phyloP scores from a whole-genome alignment of 1,140 invertebrate genomes.

The Brachionus koreanus region DNA sequence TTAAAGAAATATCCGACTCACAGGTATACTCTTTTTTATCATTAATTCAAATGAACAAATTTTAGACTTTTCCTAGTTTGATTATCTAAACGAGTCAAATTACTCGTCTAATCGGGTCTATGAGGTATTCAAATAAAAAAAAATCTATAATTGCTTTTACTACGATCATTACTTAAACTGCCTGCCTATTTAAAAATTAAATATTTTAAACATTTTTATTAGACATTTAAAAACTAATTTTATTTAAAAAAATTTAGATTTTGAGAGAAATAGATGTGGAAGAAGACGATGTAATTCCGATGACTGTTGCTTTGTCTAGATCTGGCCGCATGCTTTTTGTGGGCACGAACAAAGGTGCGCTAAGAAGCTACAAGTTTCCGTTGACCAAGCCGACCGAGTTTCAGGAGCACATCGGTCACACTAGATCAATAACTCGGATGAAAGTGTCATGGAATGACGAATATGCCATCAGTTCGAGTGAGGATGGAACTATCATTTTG shows the following conservation, averaged over 20 bases:
- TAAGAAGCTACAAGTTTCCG: constrained; percentile 73
- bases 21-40: constrained; percentile 50
- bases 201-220: constrained; percentile 13
- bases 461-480: constrained; percentile 68
- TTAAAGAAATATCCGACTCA: constrained; percentile 73
- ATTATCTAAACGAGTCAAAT: neutral
- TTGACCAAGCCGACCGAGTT: constrained; percentile 68
- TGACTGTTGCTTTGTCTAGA: constrained; percentile 66
- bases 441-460: constrained; percentile 71
- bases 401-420: constrained; percentile 70
- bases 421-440: constrained; percentile 51
- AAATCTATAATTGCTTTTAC: neutral
- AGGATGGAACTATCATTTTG: constrained; percentile 73
- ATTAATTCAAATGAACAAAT: neutral
- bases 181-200: neutral
- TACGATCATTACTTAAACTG: neutral
- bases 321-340: constrained; percentile 73
- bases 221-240: constrained; percentile 48
- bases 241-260: neutral
- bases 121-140: neutral
- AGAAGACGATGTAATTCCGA: constrained; percentile 57
- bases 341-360: constrained; percentile 67
- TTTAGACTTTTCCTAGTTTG: neutral
- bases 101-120: neutral
- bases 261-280: constrained; percentile 52